A percentile compares a stretch with the other conserved stretches of the same genome.
Conservation (phyloP, 2,888 invertebrate species). For the Drosophila quinaria region DNA sequence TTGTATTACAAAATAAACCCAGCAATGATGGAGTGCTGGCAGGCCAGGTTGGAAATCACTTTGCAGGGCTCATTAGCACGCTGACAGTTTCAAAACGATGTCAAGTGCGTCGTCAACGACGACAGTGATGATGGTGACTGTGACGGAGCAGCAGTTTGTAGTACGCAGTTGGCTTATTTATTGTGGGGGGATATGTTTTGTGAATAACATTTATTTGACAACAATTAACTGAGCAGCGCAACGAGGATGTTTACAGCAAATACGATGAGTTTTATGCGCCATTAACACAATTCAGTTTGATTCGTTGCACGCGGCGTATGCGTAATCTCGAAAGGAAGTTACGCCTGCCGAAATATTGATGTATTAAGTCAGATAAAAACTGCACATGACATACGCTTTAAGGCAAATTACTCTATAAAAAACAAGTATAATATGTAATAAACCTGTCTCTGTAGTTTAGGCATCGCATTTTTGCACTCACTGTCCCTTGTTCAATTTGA, state of each 20-base stretch:
- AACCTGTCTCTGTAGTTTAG: constrained; percentile 5
- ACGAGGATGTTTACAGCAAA: constrained; percentile 70
- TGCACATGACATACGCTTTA: constrained; percentile 7
- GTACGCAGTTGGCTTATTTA: constrained; percentile 27
- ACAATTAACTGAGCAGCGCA: constrained; percentile 48
- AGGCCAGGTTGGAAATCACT: constrained; percentile 38
- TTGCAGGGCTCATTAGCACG: constrained; percentile 78
- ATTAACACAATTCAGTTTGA: constrained; percentile 32
- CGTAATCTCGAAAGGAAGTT: constrained; percentile 40
- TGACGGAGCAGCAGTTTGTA: background rate
- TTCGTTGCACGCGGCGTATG: constrained; percentile 39
- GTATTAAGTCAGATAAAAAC: constrained; percentile 39
- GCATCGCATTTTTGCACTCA: constrained; percentile 39
- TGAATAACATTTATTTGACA: constrained; percentile 51
- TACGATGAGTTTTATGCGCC: constrained; percentile 51
- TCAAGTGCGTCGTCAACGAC: constrained; percentile 64
- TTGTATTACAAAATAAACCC: constrained; percentile 51
- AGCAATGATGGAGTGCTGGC: constrained; percentile 47
- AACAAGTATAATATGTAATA: constrained; percentile 11
- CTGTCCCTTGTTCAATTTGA: constrained; percentile 23
- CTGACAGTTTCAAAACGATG: constrained; percentile 67
- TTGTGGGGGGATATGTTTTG: constrained; percentile 20
- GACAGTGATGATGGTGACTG: constrained; percentile 11
- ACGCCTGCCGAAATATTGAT: constrained; percentile 40
- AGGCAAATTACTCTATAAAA: constrained; percentile 3